Evolutionary conservation across 2,113 vertebrate species (phyloP).

Genomic region (Rynchops niger): DNA sequence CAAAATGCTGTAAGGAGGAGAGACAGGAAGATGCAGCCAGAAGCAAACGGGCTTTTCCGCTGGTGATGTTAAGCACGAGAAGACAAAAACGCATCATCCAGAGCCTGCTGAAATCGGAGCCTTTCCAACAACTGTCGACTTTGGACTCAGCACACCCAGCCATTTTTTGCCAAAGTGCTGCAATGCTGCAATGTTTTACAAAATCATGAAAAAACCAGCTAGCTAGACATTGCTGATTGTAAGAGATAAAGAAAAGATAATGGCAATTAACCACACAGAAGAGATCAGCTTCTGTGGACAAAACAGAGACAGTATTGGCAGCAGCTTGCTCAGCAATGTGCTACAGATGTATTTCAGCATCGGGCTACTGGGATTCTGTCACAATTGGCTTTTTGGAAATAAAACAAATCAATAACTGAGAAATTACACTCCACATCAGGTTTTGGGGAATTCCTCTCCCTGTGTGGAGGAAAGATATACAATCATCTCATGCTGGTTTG

Average conservation of each 20-base stretch:
- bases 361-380: background rate
- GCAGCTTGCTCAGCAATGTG: slow-evolving; percentile 14
- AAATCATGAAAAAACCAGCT: background rate
- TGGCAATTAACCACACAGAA: slow-evolving; percentile 32
- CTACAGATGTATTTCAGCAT: slow-evolving; percentile 11
- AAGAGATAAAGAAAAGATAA: slow-evolving; percentile 30
- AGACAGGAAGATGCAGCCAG: slow-evolving; percentile 56
- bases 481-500: slow-evolving; percentile 32
- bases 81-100: background rate
- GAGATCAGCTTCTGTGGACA: slow-evolving; percentile 53
- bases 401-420: slow-evolving; percentile 30
- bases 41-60: slow-evolving; percentile 43
- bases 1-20: slow-evolving; percentile 39
- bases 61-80: background rate
- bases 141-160: background rate
- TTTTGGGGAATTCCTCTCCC: slow-evolving; percentile 30
- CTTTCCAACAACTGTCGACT: background rate
- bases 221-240: background rate
- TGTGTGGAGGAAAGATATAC: background rate
- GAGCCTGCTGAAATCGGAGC: background rate
- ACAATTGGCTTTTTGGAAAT: slow-evolving; percentile 23
- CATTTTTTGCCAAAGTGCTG: background rate
- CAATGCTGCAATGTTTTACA: background rate
- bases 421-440: slow-evolving; percentile 27
- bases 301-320: slow-evolving; percentile 40